These are phyloP conservation scores for Drosophila nigricruria DNA, from an alignment of 2,888 invertebrate genomes.

Conservation along the genomic window DNA sequence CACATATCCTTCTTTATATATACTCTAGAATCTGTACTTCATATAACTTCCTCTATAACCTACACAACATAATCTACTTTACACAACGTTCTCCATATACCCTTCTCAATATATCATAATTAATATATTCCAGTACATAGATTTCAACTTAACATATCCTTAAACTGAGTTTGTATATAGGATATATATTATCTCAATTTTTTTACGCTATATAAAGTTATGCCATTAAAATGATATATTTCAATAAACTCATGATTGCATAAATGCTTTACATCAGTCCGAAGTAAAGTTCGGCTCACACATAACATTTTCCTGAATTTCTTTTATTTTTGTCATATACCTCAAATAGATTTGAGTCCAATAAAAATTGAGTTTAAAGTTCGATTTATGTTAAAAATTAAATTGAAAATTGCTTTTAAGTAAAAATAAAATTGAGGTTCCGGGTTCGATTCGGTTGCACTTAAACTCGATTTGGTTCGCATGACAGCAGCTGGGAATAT, in stretches of 20 bases:
- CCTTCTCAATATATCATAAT: no score
- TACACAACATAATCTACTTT: no score
- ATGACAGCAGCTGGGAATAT: background rate
- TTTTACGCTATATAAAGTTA: background rate
- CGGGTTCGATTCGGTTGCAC: conserved; percentile 6
- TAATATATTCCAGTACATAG: no score
- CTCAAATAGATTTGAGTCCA: background rate
- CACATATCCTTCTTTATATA: no score
- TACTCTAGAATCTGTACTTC: no score
- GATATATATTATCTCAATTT: background rate
- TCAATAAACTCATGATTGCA: background rate
- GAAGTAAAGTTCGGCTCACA: background rate
- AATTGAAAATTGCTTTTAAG: background rate
- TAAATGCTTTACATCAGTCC: background rate
- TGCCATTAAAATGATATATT: background rate
- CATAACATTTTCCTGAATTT: background rate
- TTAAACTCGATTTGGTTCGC: conserved; percentile 7
- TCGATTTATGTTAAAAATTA: background rate
- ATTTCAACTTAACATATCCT: no score
- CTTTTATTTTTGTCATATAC: background rate
- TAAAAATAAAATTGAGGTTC: background rate
- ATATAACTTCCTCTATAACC: no score
- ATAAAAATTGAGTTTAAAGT: background rate
- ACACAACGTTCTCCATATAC: no score
- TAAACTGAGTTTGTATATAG: no score